Percentiles rank a stretch among this genome's conserved stretches.
Conservation (phyloP, 2,888 invertebrate species). For the Serripes groenlandicus region DNA sequence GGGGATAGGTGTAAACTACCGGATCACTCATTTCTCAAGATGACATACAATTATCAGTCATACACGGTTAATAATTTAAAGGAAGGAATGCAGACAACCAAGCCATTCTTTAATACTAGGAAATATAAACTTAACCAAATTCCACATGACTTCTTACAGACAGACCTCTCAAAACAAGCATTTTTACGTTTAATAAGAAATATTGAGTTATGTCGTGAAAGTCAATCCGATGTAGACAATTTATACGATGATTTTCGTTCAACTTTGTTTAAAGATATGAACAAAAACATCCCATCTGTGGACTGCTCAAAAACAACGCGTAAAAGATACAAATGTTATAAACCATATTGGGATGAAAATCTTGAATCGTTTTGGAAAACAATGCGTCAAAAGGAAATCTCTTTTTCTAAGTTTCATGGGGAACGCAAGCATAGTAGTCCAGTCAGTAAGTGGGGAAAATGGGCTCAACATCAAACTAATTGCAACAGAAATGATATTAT, state of each 20-base stretch:
- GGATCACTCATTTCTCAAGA: constrained; percentile 1
- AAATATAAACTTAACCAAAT: background rate
- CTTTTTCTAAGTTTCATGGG: constrained; percentile 10
- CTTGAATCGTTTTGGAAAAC: constrained; percentile 25
- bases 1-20: background rate
- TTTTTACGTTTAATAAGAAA: background rate
- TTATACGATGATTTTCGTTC: background rate
- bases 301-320: constrained; percentile 7
- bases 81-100: background rate
- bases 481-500: too few relatives aligned
- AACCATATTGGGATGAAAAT: constrained; percentile 42
- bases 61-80: background rate
- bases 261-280: constrained; percentile 33
- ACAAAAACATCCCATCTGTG: constrained; percentile 22
- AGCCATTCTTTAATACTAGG: background rate
- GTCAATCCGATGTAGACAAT: background rate
- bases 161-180: background rate
- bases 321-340: constrained; percentile 30
- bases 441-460: too few relatives aligned
- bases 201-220: background rate
- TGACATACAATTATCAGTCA: background rate
- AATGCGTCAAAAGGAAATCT: constrained; percentile 10
- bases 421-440: background rate
- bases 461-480: too few relatives aligned
- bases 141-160: background rate